These are phyloP conservation scores for Diuraphis noxia DNA, from an alignment of 1,140 invertebrate genomes.

Conservation along the genomic window DNA sequence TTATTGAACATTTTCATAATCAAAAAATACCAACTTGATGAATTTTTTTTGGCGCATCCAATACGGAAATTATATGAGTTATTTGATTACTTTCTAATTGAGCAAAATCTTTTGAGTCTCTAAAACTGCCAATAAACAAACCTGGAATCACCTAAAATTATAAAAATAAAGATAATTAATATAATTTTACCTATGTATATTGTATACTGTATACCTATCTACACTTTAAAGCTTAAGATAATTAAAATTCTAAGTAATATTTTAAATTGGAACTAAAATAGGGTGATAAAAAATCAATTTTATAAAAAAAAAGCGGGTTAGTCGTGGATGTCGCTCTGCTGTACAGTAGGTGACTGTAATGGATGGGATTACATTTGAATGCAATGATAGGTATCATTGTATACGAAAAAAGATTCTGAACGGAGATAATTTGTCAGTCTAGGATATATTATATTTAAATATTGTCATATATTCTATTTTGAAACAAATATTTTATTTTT, in stretches of 20 bases:
- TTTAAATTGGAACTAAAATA: neutral
- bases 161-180: neutral
- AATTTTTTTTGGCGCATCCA: constrained; percentile 85
- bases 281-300: neutral
- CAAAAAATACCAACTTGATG: constrained; percentile 70
- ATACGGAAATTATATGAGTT: constrained; percentile 93
- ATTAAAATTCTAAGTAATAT: neutral
- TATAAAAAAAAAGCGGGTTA: too few relatives aligned
- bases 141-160: constrained; percentile 76
- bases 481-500: too few relatives aligned
- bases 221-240: neutral
- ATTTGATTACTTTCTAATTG: constrained; percentile 88
- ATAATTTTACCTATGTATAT: neutral
- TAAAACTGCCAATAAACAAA: constrained; percentile 83
- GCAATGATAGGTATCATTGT: too few relatives aligned
- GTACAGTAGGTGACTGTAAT: too few relatives aligned
- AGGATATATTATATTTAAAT: too few relatives aligned
- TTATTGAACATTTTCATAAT: neutral
- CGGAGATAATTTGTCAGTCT: too few relatives aligned
- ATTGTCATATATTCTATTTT: too few relatives aligned
- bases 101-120: constrained; percentile 88
- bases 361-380: too few relatives aligned
- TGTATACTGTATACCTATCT: neutral
- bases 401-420: too few relatives aligned
- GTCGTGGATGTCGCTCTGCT: too few relatives aligned